Conservation (phyloP, 2,888 invertebrate species). For the Aporophyla nigra region DNA sequence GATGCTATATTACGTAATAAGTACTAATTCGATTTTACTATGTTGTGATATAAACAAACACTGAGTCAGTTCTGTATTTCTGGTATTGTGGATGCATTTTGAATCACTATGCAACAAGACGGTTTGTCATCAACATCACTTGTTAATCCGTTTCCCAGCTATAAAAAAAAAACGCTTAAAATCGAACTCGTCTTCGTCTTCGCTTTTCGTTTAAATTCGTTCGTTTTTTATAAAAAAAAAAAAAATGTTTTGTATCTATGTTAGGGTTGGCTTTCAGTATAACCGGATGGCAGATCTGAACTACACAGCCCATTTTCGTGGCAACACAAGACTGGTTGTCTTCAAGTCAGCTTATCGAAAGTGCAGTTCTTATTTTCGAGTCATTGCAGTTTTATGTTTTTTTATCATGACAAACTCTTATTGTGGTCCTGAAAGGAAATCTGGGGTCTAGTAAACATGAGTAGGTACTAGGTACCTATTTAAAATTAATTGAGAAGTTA, state of each 20-base stretch:
- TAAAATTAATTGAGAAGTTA: too few species aligned
- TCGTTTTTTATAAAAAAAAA: too few species aligned
- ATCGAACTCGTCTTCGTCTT: too few species aligned
- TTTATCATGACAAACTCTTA: too few species aligned
- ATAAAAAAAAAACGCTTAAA: too few species aligned
- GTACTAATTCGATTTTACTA: conserved; percentile 38
- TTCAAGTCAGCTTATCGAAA: not conserved
- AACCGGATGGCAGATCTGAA: not conserved
- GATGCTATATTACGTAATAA: conserved; percentile 36
- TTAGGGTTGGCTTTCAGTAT: not conserved
- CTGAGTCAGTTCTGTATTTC: conserved; percentile 22
- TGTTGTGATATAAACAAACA: conserved; percentile 37
- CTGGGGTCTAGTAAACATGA: too few species aligned
- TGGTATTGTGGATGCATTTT: conserved; percentile 1
- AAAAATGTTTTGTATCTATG: too few species aligned
- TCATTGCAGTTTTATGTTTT: not conserved
- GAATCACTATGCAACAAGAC: not conserved
- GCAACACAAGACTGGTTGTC: not conserved
- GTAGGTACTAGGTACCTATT: too few species aligned
- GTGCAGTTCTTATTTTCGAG: not conserved
- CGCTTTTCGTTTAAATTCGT: too few species aligned
- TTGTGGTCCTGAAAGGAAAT: too few species aligned
- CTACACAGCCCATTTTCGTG: not conserved
- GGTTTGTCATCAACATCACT: not conserved
- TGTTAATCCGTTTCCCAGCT: not conserved